Conservation (phyloP, 2,888 invertebrate genomes). For the Cordilura impudica region DNA sequence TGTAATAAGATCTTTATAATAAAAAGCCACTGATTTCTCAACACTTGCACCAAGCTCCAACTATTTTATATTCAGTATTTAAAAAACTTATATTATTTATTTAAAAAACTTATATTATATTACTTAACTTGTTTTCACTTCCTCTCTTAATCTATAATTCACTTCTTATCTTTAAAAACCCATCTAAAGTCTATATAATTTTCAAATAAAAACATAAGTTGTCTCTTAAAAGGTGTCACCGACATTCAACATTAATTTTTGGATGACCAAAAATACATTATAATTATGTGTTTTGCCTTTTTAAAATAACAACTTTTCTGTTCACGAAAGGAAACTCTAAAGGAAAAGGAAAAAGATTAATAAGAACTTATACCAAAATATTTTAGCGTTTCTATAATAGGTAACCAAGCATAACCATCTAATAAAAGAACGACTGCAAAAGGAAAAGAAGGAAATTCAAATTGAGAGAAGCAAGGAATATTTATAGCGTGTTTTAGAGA, state of each 20-base stretch:
- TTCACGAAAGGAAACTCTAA: not conserved
- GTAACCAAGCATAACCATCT: constrained; percentile 38
- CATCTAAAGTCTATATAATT: constrained; percentile 28
- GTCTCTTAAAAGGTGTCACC: constrained; percentile 39
- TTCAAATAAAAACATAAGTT: not conserved
- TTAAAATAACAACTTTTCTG: not conserved
- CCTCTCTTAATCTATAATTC: constrained; percentile 17
- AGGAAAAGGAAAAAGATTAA: not conserved
- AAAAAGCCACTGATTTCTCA: too few species aligned
- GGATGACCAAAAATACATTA: not conserved
- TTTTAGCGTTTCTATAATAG: constrained; percentile 5
- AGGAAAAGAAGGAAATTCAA: not conserved
- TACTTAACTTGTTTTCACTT: too few species aligned
- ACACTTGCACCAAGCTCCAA: too few species aligned
- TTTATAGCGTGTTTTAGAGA: not conserved
- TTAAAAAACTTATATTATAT: too few species aligned
- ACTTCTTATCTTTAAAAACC: constrained; percentile 15
- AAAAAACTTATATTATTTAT: too few species aligned
- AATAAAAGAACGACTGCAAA: not conserved
- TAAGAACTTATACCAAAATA: not conserved
- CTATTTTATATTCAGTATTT: too few species aligned
- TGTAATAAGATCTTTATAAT: too few species aligned
- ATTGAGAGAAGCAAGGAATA: not conserved
- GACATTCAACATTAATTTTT: constrained; percentile 35
- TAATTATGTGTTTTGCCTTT: constrained; percentile 24